Evolutionary conservation across 2,113 vertebrate genomes (phyloP), one percentile per base, ranked within the genome.

Genomic region (Campylorhamphus procurvoides): DNA sequence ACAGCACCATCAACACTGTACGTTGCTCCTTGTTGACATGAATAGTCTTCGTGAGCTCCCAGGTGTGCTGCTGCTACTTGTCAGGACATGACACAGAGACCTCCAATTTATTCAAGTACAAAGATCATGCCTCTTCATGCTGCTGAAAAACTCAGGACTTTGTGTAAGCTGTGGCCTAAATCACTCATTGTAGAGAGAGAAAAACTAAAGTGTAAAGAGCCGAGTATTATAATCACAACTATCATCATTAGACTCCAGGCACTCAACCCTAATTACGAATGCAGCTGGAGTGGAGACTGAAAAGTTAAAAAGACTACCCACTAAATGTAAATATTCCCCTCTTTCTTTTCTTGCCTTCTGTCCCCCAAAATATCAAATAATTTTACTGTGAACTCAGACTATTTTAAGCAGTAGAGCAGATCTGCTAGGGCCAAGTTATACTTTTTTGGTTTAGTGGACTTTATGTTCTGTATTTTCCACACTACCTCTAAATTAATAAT

Each of bases 31-130:
- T 17, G 53, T 6, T 68, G 68, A 76, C 37, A 84, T 27, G 40
- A 94, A 53, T 1, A 76, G 33, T 16, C 58, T 92, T 73, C 28
- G 17, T 16, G 59, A 93, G 42, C 42, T 75, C 37, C 46, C 49
- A 1, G 0, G 18, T 37, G 39, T 0, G 0, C 74, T 77, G 2
- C 5, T 23, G 18, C 19, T 52, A 31, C 63, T 55, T 88, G 71
- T 49, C 52, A 60, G 56, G 73, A 80, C 76, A 73, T 0, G 1
- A 68, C 22, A 66, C 31, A 19, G 74, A 78, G 81, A 93, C 19
- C 18, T 84, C 72, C 4, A 1, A 63, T 50, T 81, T 81, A 39
- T 28, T 47, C n/a, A 80, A 23, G 15, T 53, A 66, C 52, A 59
- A 71, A 73, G 82, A 90, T 40, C 50, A 33, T 33, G 42, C 23